These are phyloP conservation scores for Eira barbara DNA, from an alignment of 2,113 vertebrate genomes.

Conservation along the genomic window DNA sequence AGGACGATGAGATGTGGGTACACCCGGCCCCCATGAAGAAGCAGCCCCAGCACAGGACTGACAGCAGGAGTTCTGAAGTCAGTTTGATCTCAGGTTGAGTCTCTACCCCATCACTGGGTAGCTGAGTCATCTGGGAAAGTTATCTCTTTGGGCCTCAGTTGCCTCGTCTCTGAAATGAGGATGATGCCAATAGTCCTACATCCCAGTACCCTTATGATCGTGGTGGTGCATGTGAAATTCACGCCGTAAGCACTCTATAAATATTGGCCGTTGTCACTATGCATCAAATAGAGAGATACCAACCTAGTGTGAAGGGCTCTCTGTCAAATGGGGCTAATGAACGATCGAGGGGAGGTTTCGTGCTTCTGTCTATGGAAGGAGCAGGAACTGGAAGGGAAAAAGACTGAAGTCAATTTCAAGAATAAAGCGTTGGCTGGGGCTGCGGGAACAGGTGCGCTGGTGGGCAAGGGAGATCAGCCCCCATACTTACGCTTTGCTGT, in stretches of 20 bases:
- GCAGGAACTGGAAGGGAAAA: slow-evolving; percentile 73
- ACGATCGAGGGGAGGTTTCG: slow-evolving; percentile 85
- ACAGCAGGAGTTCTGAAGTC: not conserved
- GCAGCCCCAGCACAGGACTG: not conserved
- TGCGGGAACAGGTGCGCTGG: too few species aligned
- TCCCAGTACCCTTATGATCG: not conserved
- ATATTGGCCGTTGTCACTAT: too few species aligned
- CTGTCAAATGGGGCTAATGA: slow-evolving; percentile 75
- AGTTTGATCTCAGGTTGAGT: not conserved
- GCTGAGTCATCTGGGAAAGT: not conserved
- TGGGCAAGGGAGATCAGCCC: not conserved
- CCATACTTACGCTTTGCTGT: slow-evolving; percentile 78
- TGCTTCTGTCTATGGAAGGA: slow-evolving; percentile 88
- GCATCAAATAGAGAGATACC: slow-evolving; percentile 13
- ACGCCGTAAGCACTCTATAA: not conserved
- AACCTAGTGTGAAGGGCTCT: slow-evolving; percentile 79
- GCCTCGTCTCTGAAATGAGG: not conserved
- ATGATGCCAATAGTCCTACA: not conserved
- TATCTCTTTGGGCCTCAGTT: not conserved
- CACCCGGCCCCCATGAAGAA: not conserved
- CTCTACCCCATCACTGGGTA: not conserved
- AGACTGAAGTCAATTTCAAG: not conserved
- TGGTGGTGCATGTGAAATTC: not conserved
- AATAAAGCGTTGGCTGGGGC: not conserved
- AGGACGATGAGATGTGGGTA: not conserved